Base-by-base conservation (phyloP, 2,797 vertebrate species). In the Gambelia wislizenii region DNA sequence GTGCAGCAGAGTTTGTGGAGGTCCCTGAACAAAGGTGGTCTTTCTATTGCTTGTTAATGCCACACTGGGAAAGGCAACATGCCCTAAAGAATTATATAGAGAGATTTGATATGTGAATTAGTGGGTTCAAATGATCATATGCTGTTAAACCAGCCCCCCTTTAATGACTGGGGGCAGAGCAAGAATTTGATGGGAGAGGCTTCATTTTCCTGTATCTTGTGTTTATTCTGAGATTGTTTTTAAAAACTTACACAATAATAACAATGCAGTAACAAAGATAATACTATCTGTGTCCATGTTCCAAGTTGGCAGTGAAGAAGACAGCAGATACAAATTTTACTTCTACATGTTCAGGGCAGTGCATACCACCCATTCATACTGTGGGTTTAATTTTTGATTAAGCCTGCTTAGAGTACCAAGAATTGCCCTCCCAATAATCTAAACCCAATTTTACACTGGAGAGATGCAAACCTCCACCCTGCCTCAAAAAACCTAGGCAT, bases 361-460 rank as follows among this genome's bases (percentile, higher is more conserved):
- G n/a, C 25, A 76, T 49, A 25, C 22, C 22, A 6, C 10, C 42
- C 1, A 47, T 30, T 76, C 75, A 76, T 76, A 47, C 44, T 13
- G 44, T 44, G 25, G 44, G 1, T 91, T 91, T 88, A 18, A 47
- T 27, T 54, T 89, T 47, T 77, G 74, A 36, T 90, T 83, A 86
- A n/a, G 13, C 75, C 36, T 67, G 0, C 47, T 78, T 88, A 49
- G 52, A 95, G 84, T 84, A 1, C 33, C 83, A 14, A 18, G 1
- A 72, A 47, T 54, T 88, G 84, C 92, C 69, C 86, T 4, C 27
- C 93, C 84, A 83, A 59, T 59, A 59, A 20, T 59, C 18, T 59
- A 2, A 10, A 74, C 81, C 83, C 86, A 78, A 2, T 93, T 93
- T 94, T 86, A 87, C 61, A 47, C 67, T 22, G 70, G 3, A 90